Evolutionary conservation across 2,113 vertebrate species (phyloP).

Genomic region (Eupsittula cactorum): DNA sequence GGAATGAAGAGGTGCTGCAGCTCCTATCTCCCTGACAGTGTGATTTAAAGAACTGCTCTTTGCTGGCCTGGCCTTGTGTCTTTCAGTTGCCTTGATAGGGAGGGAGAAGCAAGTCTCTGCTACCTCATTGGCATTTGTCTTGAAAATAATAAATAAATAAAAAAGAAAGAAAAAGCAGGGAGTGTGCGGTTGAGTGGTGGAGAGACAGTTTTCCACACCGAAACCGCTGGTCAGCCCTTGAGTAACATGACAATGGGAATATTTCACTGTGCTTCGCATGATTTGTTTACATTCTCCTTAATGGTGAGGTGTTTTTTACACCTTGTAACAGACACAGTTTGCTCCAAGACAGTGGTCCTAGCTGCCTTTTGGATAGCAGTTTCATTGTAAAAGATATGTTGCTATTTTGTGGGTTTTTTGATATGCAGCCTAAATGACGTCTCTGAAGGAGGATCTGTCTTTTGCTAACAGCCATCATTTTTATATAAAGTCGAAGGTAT

Average conservation of each 20-base stretch:
- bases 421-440: constrained; percentile 43
- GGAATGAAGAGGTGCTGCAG: constrained; percentile 21
- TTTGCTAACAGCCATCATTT: constrained; percentile 78
- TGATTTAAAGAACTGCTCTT: constrained; percentile 31
- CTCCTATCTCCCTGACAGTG: constrained; percentile 30
- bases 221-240: not conserved
- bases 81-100: constrained; percentile 14
- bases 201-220: not conserved
- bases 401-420: constrained; percentile 22
- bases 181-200: rapidly evolving
- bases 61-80: constrained; percentile 47
- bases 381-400: constrained; percentile 31
- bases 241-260: not conserved
- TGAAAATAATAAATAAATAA: not conserved
- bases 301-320: not conserved
- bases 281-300: not conserved
- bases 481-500: constrained; percentile 76
- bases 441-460: constrained; percentile 77
- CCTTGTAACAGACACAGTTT: not conserved
- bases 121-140: constrained; percentile 15
- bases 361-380: not conserved
- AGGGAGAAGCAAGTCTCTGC: not conserved
- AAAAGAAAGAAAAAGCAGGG: not conserved
- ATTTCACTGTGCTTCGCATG: not conserved
- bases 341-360: not conserved